A percentile compares a stretch with the other conserved stretches of the same genome.
Conservation (phyloP, 2,113 vertebrate genomes). For the Indri indri region DNA sequence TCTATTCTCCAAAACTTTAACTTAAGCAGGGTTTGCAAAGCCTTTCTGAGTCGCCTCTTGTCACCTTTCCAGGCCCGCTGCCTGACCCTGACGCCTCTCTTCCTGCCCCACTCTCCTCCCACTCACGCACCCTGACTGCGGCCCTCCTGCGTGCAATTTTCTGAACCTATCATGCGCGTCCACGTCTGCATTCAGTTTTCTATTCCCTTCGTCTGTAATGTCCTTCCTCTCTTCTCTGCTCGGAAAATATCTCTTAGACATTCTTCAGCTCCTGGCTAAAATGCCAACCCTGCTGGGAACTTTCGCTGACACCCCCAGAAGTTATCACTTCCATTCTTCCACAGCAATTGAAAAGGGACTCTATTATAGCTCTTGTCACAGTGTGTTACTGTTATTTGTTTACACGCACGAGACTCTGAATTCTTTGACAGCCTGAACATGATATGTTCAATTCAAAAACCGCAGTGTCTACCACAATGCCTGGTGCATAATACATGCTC, state of each 20-base stretch:
- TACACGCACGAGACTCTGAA: neutral
- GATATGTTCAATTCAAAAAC: neutral
- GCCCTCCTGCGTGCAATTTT: neutral
- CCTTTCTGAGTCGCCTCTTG: neutral
- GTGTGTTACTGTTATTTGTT: neutral
- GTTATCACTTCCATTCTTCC: neutral
- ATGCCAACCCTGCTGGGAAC: neutral
- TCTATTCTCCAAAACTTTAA: neutral
- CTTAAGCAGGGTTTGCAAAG: neutral
- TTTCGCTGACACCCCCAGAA: neutral
- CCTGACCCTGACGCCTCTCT: neutral
- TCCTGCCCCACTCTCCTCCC: fast-evolving
- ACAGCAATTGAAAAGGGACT: neutral
- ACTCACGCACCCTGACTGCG: fast-evolving
- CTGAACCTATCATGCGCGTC: fast-evolving
- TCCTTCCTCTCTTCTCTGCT: neutral
- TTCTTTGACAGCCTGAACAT: neutral
- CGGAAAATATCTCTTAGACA: neutral
- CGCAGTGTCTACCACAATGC: neutral
- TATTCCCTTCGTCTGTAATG: neutral
- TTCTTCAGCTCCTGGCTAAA: neutral
- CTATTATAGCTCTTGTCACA: neutral
- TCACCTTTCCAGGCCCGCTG: neutral
- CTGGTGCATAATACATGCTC: neutral
- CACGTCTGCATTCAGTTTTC: neutral